Evolutionary conservation across 2,888 invertebrate genomes (phyloP).

Genomic region (Aleiodes testaceus): DNA sequence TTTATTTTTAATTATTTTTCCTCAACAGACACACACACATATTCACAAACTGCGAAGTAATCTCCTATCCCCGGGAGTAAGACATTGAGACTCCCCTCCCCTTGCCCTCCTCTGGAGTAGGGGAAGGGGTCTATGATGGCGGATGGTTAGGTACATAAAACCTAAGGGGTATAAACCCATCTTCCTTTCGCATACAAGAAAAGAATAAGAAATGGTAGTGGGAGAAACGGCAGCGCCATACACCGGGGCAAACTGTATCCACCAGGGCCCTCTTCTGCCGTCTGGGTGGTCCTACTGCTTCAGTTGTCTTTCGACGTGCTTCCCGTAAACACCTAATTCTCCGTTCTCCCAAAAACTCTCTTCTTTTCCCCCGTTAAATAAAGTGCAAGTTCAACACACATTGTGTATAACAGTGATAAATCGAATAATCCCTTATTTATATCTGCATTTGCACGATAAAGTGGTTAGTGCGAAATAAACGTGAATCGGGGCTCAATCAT

Average conservation of each 20-base stretch:
- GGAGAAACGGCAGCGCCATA: conserved; percentile 66
- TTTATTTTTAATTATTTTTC: not conserved
- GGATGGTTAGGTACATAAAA: conserved; percentile 11
- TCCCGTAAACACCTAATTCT: conserved; percentile 67
- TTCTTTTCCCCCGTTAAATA: no score
- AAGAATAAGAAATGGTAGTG: conserved; percentile 60
- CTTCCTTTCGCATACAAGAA: conserved; percentile 16
- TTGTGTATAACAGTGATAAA: conserved; percentile 35
- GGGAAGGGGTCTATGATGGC: conserved; percentile 55
- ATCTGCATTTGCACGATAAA: conserved; percentile 63
- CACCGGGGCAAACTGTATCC: conserved; percentile 67
- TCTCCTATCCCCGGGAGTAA: conserved; percentile 69
- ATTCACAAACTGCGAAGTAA: conserved; percentile 53
- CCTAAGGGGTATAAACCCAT: conserved; percentile 4
- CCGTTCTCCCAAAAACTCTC: conserved; percentile 38
- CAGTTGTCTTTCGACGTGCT: conserved; percentile 73
- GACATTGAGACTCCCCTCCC: conserved; percentile 67
- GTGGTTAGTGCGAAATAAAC: conserved; percentile 69
- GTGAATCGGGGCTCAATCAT: conserved; percentile 66
- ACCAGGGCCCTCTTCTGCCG: conserved; percentile 65
- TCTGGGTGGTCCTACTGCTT: conserved; percentile 73
- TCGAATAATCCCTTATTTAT: conserved; percentile 68
- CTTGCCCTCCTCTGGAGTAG: not conserved
- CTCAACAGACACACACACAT: not conserved
- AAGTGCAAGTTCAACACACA: no score